Evolutionary conservation across 2,797 vertebrate species (phyloP).

Genomic region (Pterois miles): DNA sequence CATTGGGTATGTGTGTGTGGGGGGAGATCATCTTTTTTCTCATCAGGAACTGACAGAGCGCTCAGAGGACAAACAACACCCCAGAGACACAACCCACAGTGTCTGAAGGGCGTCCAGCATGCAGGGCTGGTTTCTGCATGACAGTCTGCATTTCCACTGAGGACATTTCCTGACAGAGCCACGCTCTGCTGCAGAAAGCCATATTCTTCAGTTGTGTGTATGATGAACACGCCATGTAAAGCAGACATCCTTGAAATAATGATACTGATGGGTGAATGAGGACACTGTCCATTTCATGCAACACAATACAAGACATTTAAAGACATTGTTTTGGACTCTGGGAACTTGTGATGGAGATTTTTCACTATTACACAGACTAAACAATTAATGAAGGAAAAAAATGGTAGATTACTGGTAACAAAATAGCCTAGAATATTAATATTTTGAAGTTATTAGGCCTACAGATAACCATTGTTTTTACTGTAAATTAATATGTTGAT

Average conservation of each 20-base stretch:
- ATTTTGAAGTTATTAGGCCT: no score
- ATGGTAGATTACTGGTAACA: not conserved
- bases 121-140: slow-evolving; percentile 63
- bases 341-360: no score
- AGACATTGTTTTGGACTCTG: not conserved
- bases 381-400: not conserved
- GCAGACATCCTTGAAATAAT: not conserved
- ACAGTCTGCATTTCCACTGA: slow-evolving; percentile 55
- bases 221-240: slow-evolving; percentile 1
- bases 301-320: not conserved
- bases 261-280: not conserved
- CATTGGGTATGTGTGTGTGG: not conserved
- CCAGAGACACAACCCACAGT: slow-evolving; percentile 48
- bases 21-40: slow-evolving; percentile 53
- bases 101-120: slow-evolving; percentile 64
- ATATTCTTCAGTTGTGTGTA: not conserved
- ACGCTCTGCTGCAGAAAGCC: not conserved
- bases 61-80: slow-evolving; percentile 49
- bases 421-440: no score
- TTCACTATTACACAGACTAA: not conserved
- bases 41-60: slow-evolving; percentile 45
- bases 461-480: no score
- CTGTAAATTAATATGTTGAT: no score
- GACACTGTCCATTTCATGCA: not conserved
- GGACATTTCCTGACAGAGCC: slow-evolving; percentile 29